Conservation (phyloP, 1,140 invertebrate species). For the Ostrea denselamellosa region DNA sequence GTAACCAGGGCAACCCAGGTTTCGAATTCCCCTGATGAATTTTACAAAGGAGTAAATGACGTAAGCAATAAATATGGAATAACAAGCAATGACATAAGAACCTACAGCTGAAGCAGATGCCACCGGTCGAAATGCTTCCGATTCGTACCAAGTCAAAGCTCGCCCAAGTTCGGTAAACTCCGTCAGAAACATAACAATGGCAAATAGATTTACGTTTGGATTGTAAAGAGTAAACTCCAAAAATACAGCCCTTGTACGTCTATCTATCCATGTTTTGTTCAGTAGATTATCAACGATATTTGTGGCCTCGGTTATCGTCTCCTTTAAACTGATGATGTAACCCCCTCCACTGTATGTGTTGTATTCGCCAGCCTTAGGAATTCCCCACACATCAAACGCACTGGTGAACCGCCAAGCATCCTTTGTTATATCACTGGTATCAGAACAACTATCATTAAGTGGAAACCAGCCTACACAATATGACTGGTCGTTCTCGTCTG, state of each 20-base stretch:
- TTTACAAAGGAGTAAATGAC: constrained; percentile 57
- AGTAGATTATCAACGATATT: constrained; percentile 72
- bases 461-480: constrained; percentile 60
- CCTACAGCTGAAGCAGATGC: constrained; percentile 59
- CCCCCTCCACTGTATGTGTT: constrained; percentile 64
- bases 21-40: constrained; percentile 50
- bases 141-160: constrained; percentile 53
- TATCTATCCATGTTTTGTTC: constrained; percentile 79
- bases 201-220: constrained; percentile 70
- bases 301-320: constrained; percentile 37
- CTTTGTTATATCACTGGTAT: constrained; percentile 34
- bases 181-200: constrained; percentile 56
- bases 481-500: constrained; percentile 51
- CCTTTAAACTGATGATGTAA: constrained; percentile 58
- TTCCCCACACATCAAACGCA: constrained; percentile 56
- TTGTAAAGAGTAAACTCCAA: constrained; percentile 81
- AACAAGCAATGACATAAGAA: constrained; percentile 61
- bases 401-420: constrained; percentile 54
- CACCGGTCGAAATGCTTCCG: constrained; percentile 59
- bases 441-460: background rate
- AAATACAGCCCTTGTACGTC: constrained; percentile 79
- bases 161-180: constrained; percentile 80
- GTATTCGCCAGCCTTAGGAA: constrained; percentile 58
- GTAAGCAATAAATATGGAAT: constrained; percentile 60
- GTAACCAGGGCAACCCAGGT: constrained; percentile 64